Evolutionary conservation across 2,113 vertebrate genomes (phyloP).

Genomic region (Addax nasomaculatus): DNA sequence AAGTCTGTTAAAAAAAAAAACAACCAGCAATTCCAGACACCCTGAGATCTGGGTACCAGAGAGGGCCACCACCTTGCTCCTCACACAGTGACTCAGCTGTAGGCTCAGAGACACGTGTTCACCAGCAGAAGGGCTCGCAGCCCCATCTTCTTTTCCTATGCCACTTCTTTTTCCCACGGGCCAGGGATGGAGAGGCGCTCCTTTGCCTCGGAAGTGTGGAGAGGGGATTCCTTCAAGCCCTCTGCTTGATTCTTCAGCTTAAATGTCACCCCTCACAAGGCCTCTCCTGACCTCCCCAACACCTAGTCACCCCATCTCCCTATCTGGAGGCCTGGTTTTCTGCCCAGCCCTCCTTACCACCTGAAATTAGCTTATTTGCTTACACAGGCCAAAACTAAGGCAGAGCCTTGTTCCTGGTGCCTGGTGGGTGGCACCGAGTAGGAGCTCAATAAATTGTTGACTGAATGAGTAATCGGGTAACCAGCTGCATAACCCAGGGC

Average conservation of each 20-base stretch:
- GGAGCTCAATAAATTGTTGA: neutral
- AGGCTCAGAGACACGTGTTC: neutral
- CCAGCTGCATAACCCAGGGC: neutral
- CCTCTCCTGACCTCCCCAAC: too few species aligned
- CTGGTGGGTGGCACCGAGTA: neutral
- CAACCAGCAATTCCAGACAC: neutral
- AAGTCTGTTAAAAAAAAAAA: neutral
- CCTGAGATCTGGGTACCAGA: neutral
- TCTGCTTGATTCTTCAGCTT: neutral
- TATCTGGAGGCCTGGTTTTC: neutral
- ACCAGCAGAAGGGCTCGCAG: neutral
- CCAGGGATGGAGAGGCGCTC: neutral
- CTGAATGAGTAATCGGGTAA: neutral
- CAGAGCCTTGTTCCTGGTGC: neutral
- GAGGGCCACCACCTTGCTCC: neutral
- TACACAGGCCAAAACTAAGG: neutral
- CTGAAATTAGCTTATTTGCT: neutral
- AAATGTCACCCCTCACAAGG: neutral
- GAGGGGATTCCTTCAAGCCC: neutral
- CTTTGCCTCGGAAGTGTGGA: neutral
- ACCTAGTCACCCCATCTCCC: neutral
- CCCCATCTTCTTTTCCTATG: neutral
- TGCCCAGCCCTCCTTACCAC: neutral
- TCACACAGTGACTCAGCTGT: neutral
- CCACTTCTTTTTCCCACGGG: neutral